These are phyloP conservation scores for Champsocephalus gunnari DNA, from an alignment of 2,797 vertebrate species.

Conservation along the genomic window DNA sequence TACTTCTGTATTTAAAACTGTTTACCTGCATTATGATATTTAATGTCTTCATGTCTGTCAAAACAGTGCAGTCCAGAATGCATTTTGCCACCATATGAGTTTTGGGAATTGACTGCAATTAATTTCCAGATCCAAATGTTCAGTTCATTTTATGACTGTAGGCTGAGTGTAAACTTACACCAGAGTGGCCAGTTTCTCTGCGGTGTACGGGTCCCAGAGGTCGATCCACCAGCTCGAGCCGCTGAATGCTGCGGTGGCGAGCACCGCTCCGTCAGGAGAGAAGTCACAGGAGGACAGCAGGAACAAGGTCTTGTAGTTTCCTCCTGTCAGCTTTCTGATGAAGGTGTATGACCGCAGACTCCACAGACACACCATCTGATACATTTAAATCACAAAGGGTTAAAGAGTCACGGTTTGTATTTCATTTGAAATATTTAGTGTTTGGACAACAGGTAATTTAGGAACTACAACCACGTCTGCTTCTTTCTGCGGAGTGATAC, in stretches of 20 bases:
- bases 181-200: slow-evolving; percentile 90
- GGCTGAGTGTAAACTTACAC: slow-evolving; percentile 78
- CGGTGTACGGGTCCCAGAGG: slow-evolving; percentile 98
- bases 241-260: slow-evolving; percentile 92
- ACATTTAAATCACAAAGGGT: not conserved
- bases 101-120: not conserved
- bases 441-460: no score
- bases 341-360: slow-evolving; percentile 93
- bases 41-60: no score
- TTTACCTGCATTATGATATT: not conserved
- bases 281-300: slow-evolving; percentile 95
- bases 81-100: not conserved
- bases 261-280: slow-evolving; percentile 93
- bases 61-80: not conserved
- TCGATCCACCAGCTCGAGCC: slow-evolving; percentile 89
- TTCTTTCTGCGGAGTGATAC: no score
- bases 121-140: not conserved
- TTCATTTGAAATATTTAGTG: not conserved
- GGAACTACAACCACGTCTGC: no score
- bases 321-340: slow-evolving; percentile 90
- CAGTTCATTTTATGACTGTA: not conserved
- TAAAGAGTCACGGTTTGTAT: not conserved
- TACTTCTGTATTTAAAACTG: not conserved
- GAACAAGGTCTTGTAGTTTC: slow-evolving; percentile 84
- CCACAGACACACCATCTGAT: slow-evolving; percentile 93